Percentiles rank a stretch among this genome's conserved stretches.
These are phyloP conservation scores for Bubalus kerabau DNA, from an alignment of 2,113 vertebrate species.

Conservation along the genomic window DNA sequence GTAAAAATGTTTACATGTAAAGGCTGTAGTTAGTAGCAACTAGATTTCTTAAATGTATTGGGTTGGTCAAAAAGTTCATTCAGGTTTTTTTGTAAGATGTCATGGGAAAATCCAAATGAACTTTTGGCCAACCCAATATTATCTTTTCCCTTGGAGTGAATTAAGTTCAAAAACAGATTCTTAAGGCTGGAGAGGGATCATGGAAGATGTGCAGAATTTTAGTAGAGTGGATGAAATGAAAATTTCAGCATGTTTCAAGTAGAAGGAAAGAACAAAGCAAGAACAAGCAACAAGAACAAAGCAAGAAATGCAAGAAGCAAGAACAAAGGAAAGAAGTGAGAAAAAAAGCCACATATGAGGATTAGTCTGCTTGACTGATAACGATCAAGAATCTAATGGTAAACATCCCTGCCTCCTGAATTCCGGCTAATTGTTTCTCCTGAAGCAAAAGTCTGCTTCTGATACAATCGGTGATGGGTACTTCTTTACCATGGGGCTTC, in stretches of 20 bases:
- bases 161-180: neutral
- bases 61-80: neutral
- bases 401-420: neutral
- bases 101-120: neutral
- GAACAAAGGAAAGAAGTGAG: neutral
- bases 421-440: neutral
- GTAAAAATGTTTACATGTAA: neutral
- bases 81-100: neutral
- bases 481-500: neutral
- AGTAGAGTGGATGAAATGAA: neutral
- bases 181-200: neutral
- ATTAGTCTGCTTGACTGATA: neutral
- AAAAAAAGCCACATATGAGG: neutral
- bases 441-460: neutral
- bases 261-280: neutral
- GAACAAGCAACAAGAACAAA: neutral
- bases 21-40: neutral
- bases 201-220: neutral
- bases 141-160: neutral
- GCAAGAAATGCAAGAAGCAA: neutral
- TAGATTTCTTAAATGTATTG: neutral
- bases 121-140: neutral
- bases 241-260: neutral
- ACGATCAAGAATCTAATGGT: neutral
- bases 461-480: neutral